A percentile compares a stretch with the other conserved stretches of the same genome.
Conservation (phyloP, 2,888 invertebrate genomes). For the Mythimna pallens region DNA sequence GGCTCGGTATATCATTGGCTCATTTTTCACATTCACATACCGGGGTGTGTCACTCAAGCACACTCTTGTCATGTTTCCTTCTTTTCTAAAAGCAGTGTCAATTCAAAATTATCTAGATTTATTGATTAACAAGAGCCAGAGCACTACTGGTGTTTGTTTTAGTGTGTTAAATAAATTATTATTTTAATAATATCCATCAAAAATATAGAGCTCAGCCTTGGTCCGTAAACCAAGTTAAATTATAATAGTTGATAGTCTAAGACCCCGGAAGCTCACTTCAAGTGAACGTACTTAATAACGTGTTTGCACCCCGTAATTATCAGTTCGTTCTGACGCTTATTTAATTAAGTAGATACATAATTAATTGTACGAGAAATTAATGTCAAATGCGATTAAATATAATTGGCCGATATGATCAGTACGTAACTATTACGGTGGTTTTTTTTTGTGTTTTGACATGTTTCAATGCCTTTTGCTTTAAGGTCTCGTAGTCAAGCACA, state of each 20-base stretch:
- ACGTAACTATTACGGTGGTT: background rate
- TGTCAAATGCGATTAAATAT: background rate
- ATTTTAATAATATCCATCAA: no score
- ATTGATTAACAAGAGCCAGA: no score
- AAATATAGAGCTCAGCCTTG: background rate
- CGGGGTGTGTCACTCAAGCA: no score
- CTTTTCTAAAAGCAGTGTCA: no score
- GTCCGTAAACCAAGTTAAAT: background rate
- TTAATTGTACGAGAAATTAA: background rate
- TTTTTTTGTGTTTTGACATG: background rate
- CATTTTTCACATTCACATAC: no score
- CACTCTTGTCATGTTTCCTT: no score
- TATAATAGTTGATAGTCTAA: constrained; percentile 3
- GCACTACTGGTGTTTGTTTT: no score
- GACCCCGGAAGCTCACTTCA: background rate
- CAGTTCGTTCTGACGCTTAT: background rate
- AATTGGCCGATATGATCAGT: background rate
- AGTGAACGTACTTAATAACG: constrained; percentile 16
- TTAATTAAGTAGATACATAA: background rate
- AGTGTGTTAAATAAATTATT: no score
- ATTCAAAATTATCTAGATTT: no score
- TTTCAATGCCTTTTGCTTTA: background rate
- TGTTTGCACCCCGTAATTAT: constrained; percentile 3
- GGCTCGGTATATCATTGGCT: no score
- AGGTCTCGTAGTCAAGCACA: no score